A percentile compares a stretch with the other conserved stretches of the same genome.
Conservation (phyloP, 2,888 invertebrate genomes). For the Leistus spinibarbis region DNA sequence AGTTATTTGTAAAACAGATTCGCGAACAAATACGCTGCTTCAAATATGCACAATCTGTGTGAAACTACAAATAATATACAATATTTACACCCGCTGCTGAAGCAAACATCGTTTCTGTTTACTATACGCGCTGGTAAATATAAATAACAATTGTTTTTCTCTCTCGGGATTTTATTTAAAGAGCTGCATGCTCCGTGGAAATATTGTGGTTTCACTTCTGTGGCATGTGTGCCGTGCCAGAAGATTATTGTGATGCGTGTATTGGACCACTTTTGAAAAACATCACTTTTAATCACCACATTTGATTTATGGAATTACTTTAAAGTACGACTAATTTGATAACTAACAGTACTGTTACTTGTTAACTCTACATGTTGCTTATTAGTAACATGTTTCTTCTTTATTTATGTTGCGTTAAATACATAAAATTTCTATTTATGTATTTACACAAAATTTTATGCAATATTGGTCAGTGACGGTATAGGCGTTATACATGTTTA, state of each 20-base stretch:
- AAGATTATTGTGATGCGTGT: conserved; percentile 21
- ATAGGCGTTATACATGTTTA: no score
- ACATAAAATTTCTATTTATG: no score
- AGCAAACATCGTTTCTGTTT: background rate
- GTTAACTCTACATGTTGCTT: background rate
- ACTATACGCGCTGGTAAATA: background rate
- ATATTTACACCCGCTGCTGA: background rate
- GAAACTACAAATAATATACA: background rate
- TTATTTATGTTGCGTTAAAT: background rate
- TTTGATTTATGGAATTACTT: conserved; percentile 31
- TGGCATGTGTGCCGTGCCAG: background rate
- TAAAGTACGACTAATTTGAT: conserved; percentile 11
- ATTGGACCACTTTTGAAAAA: conserved; percentile 19
- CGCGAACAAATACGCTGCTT: background rate
- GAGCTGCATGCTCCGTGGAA: background rate
- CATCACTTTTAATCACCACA: conserved; percentile 30
- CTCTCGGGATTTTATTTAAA: background rate
- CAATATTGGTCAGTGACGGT: no score
- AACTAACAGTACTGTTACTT: background rate
- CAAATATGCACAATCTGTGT: background rate
- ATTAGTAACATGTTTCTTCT: background rate
- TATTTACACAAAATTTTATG: no score
- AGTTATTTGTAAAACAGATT: background rate
- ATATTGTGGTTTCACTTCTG: background rate
- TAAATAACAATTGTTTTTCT: background rate